phyloP scores from a whole-genome alignment of 2,888 invertebrate species.

The Pteria penguin region DNA sequence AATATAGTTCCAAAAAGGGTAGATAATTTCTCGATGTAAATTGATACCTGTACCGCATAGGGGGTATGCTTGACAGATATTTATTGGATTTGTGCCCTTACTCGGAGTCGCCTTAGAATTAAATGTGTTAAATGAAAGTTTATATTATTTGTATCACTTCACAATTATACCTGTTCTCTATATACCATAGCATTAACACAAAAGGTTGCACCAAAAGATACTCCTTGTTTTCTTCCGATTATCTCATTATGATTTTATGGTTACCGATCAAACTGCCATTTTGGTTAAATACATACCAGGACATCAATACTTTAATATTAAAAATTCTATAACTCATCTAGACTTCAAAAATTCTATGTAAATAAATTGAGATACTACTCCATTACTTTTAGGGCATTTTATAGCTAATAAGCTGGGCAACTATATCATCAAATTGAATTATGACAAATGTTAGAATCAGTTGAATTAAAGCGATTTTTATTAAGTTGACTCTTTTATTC shows the following conservation, averaged over 20 bases:
- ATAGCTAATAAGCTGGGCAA: too few relatives aligned
- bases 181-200: not conserved
- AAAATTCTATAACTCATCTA: too few relatives aligned
- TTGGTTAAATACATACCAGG: too few relatives aligned
- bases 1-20: not conserved
- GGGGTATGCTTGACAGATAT: not conserved
- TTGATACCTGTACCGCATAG: not conserved
- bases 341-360: too few relatives aligned
- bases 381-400: too few relatives aligned
- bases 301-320: too few relatives aligned
- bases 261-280: not conserved
- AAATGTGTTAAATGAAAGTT: not conserved
- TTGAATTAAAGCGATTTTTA: too few relatives aligned
- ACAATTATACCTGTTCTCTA: not conserved
- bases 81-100: not conserved
- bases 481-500: too few relatives aligned
- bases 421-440: too few relatives aligned
- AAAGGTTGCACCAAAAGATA: not conserved
- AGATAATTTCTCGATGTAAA: not conserved
- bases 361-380: too few relatives aligned
- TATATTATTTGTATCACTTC: not conserved
- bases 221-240: not conserved
- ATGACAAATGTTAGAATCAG: too few relatives aligned
- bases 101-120: not conserved
- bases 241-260: not conserved